Evolutionary conservation across 2,888 invertebrate species (phyloP).

Genomic region (Hirtodrosophila alboralis): DNA sequence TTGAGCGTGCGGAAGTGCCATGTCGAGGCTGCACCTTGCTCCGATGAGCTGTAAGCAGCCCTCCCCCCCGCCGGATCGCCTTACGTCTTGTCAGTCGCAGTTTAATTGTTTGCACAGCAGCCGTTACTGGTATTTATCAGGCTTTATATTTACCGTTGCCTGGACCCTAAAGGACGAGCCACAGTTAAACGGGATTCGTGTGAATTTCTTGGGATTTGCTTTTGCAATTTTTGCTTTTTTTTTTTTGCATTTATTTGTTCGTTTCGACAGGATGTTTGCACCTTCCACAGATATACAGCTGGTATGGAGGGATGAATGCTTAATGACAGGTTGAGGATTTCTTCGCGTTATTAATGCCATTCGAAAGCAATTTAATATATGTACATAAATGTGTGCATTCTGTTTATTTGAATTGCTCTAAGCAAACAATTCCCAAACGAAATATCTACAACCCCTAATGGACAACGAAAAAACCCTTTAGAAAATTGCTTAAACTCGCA

Average conservation of each 20-base stretch:
- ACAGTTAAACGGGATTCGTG: constrained; percentile 47
- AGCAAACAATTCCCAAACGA: constrained; percentile 53
- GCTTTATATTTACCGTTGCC: constrained; percentile 54
- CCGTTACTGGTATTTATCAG: constrained; percentile 51
- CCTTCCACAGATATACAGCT: constrained; percentile 51
- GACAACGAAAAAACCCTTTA: constrained; percentile 64
- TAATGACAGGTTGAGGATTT: constrained; percentile 68
- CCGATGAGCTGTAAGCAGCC: constrained; percentile 24
- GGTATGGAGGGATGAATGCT: constrained; percentile 38
- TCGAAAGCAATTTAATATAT: constrained; percentile 76
- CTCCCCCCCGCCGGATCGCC: constrained; percentile 1
- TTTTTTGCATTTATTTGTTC: constrained; percentile 15
- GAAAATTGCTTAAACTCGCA: constrained; percentile 43
- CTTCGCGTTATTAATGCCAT: constrained; percentile 70
- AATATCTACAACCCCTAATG: constrained; percentile 58
- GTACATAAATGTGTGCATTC: constrained; percentile 65
- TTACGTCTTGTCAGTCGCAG: constrained; percentile 21
- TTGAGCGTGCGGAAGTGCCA: constrained; percentile 54
- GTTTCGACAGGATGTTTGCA: constrained; percentile 75
- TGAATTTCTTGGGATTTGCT: constrained; percentile 57
- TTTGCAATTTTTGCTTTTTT: constrained; percentile 40
- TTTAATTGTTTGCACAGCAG: constrained; percentile 77
- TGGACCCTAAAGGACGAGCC: constrained; percentile 26
- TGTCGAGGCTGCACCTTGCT: constrained; percentile 62
- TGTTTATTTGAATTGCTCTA: constrained; percentile 37